Evolutionary conservation across 2,113 vertebrate species (phyloP), one percentile per base, ranked within the genome.

Genomic region (Herpetotheres cachinnans): DNA sequence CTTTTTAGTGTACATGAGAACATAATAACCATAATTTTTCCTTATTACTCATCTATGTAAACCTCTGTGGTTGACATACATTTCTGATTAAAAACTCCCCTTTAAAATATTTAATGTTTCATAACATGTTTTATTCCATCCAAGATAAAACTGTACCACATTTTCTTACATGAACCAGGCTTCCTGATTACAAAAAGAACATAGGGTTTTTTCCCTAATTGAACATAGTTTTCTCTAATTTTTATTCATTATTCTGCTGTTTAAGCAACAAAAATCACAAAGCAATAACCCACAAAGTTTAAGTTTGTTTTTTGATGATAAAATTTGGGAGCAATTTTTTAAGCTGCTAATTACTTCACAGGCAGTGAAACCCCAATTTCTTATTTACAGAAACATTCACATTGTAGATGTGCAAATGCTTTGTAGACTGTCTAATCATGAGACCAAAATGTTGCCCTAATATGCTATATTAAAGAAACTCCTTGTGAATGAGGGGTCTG

Each of bases 141-240:
- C 56, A 66, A 61, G 17, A 42, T 15, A 81, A 20, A 89, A 70
- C 1, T 22, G 6, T 44, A 49, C 10, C 6, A 29, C 4, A 50
- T 36, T 54, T 92, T 73, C 40, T 82, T 59, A 52, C 1, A 62
- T 1, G 1, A 86, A 16, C 0, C 2, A 52, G 18, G 12, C 2
- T 74, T 81, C 54, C 15, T 30, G 21, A 27, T 54, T 61, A 29
- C 30, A 58, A 47, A 66, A 86, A 86, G 14, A 56, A 77, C 27
- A 5, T 24, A n/a, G n/a, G 6, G 0, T 0, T 0, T 15, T 80
- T 56, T 2, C 13, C 13, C 6, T 47, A 8, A 71, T 59, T 81
- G 15, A 66, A 80, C 18, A 29, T 34, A 71, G 21, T 86, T 86
- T 74, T 76, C 32, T 61, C 15, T 54, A 52, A 54, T 40, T 69